Evolutionary conservation across 2,113 vertebrate genomes (phyloP).

Genomic region (Puma concolor): DNA sequence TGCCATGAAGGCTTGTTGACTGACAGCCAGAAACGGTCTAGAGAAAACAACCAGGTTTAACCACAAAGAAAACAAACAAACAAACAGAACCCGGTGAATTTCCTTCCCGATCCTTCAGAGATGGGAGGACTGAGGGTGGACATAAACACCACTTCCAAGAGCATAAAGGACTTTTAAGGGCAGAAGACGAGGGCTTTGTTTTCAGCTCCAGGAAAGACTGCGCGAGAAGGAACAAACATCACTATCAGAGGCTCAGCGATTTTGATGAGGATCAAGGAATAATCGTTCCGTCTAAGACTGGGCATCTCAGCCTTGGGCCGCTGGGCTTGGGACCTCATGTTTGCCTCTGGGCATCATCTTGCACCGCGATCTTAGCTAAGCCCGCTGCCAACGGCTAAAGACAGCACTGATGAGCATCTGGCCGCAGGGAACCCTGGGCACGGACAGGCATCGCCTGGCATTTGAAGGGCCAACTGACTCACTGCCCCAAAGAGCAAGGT

Average conservation of each 20-base stretch:
- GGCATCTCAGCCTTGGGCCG: neutral
- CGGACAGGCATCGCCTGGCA: neutral
- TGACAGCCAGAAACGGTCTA: neutral
- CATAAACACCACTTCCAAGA: neutral
- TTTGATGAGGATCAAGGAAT: neutral
- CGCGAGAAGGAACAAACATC: neutral
- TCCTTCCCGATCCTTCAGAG: neutral
- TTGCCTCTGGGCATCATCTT: rapidly evolving
- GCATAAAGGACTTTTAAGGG: neutral
- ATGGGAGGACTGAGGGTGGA: neutral
- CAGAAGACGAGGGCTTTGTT: constrained; percentile 20
- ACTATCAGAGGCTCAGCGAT: neutral
- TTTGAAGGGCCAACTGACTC: neutral
- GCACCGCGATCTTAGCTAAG: rapidly evolving
- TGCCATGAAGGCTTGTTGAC: neutral
- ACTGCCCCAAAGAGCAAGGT: neutral
- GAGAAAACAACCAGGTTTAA: neutral
- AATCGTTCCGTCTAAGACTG: neutral
- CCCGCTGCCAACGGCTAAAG: rapidly evolving
- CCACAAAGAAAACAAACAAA: neutral
- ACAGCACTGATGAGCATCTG: neutral
- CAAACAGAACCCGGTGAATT: neutral
- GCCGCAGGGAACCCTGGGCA: neutral
- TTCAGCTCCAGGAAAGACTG: neutral
- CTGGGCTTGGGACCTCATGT: rapidly evolving